phyloP scores from a whole-genome alignment of 2,888 invertebrate species.

The Drosophila mimica region DNA sequence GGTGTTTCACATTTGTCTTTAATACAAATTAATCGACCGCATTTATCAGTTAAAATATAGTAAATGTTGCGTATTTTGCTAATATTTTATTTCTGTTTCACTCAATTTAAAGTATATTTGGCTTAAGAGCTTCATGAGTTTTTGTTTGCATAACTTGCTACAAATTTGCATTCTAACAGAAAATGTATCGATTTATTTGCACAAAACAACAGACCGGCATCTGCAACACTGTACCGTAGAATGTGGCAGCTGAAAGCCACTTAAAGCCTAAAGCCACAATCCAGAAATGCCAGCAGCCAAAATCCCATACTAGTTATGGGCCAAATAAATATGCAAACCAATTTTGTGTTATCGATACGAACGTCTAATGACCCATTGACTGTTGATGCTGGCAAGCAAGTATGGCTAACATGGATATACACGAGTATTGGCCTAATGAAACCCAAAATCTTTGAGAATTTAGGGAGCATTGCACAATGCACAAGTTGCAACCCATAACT shows the following conservation, averaged over 20 bases:
- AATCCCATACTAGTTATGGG: constrained; percentile 28
- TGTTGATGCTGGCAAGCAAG: constrained; percentile 28
- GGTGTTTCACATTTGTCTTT: neutral
- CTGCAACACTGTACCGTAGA: constrained; percentile 29
- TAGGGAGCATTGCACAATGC: constrained; percentile 41
- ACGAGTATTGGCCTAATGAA: constrained; percentile 68
- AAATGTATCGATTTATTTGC: constrained; percentile 30
- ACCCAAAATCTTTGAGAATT: constrained; percentile 73
- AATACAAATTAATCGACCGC: neutral
- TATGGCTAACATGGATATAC: constrained; percentile 7
- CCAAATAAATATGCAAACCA: constrained; percentile 64
- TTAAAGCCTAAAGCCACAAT: constrained; percentile 45
- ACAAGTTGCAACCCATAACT: constrained; percentile 36
- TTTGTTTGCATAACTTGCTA: constrained; percentile 24
- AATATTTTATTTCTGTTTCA: neutral
- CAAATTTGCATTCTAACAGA: constrained; percentile 24
- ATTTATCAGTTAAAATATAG: neutral
- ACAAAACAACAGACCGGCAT: constrained; percentile 6
- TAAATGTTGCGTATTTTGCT: neutral
- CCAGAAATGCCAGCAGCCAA: constrained; percentile 40
- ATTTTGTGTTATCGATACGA: constrained; percentile 63
- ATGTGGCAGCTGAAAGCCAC: constrained; percentile 47
- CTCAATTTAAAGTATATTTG: neutral
- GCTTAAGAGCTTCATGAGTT: constrained; percentile 10
- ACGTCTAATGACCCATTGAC: constrained; percentile 71